These are phyloP conservation scores for Triops longicaudatus DNA, from an alignment of 1,140 invertebrate species.

Conservation along the genomic window DNA sequence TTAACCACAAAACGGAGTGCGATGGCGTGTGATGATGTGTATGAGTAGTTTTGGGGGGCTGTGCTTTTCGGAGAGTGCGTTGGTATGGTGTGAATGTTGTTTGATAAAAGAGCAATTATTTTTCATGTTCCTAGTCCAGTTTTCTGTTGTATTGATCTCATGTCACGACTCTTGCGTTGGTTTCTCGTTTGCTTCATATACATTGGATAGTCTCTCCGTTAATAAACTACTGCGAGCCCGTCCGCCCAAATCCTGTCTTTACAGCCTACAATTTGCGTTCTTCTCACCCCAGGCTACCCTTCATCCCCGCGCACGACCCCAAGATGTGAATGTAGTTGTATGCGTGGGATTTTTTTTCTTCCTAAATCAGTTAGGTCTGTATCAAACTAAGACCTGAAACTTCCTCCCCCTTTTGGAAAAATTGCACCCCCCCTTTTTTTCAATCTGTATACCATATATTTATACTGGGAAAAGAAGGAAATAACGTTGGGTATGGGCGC, in stretches of 20 bases:
- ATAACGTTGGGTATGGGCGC: not conserved
- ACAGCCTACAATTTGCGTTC: not conserved
- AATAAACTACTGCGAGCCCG: not conserved
- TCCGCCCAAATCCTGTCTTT: constrained; percentile 14
- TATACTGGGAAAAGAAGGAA: not conserved
- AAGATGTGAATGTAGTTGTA: not conserved
- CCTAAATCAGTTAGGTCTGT: no score
- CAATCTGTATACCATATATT: not conserved
- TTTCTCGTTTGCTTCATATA: not conserved
- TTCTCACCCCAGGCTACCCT: not conserved
- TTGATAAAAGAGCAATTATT: constrained; percentile 6
- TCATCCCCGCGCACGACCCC: not conserved
- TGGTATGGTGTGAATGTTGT: not conserved
- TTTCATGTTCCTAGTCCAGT: constrained; percentile 7
- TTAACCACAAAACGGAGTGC: no score
- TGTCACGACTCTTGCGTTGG: not conserved
- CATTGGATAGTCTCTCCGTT: not conserved
- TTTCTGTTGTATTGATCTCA: constrained; percentile 8
- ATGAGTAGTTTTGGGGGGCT: not conserved
- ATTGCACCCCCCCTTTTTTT: not conserved
- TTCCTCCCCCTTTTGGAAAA: not conserved
- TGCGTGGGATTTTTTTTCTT: no score
- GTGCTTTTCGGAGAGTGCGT: not conserved
- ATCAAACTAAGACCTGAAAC: not conserved
- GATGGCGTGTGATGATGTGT: no score